Base-by-base conservation (phyloP, 2,888 invertebrate species). In the Ochropleura plecta region DNA sequence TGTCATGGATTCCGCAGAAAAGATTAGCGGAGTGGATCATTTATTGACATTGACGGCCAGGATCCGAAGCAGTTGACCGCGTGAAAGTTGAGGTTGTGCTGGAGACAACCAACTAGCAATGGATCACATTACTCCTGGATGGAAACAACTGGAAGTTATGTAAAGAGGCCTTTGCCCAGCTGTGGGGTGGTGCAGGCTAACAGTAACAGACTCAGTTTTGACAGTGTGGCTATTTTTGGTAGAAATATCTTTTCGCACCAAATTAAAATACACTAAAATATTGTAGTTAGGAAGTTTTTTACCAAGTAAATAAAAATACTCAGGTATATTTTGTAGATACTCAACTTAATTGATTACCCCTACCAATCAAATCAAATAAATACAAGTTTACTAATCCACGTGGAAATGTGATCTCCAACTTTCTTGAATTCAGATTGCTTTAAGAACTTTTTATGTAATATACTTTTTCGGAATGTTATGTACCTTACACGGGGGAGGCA, bases 381-480 rank as follows among this genome's bases (percentile, higher is more conserved):
- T 46, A 40, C 40, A 16, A 57, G 6, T 51, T 46, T 62, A 30
- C 44, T 53, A 53, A n/a, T 49, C 40, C 40, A 18, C 0, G 20
- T 40, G 10, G n/a, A 66, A 65, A 78, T 51, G 6, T 60, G 53
- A 66, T 78, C n/a, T 62, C 62, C 14, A 30, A 51, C 57, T 79
- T 73, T 48, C 40, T 16, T 18, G 30, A 46, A 6, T 78, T 55
- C 46, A 42, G 42, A 70, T 78, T 71, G 30, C 70, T 71, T 65
- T 44, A 48, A 57, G 20, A 78, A 79, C 66, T 78, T 78, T 78
- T 78, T 62, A 78, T 67, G n/a, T 78, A 20, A 71, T 46, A 16
- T 67, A 48, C 42, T 76, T 55, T 76, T 3, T n/a, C 5, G 9
- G 51, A 66, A 66, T 63, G 20, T 59, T 76, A 65, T 48, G 30